Percentiles rank a stretch among this genome's conserved stretches.
phyloP scores from a whole-genome alignment of 2,888 invertebrate genomes.

The Neoaliturus tenellus region DNA sequence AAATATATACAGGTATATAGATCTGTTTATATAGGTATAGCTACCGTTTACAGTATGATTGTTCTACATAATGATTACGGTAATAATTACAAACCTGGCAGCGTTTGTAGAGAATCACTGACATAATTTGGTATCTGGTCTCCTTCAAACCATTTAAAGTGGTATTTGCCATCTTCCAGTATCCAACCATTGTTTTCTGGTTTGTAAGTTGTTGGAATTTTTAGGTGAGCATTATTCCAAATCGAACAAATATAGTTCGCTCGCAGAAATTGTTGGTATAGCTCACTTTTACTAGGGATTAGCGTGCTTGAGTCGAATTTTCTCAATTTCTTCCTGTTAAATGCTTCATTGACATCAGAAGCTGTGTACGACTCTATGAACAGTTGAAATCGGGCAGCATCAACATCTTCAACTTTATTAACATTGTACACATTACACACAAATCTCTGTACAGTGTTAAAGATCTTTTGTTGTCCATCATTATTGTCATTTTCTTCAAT shows the following conservation, averaged over 20 bases:
- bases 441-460: not conserved
- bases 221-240: not conserved
- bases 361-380: not conserved
- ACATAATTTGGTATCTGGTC: not conserved
- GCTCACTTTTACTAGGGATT: not conserved
- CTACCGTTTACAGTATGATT: no score
- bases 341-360: not conserved
- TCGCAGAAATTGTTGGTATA: not conserved
- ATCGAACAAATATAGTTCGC: not conserved
- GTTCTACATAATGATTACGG: no score
- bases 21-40: no score
- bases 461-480: not conserved
- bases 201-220: not conserved
- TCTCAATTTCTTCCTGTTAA: not conserved
- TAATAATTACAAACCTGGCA: no score
- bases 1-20: no score
- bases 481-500: not conserved
- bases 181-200: not conserved
- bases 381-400: not conserved
- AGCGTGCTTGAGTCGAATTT: not conserved
- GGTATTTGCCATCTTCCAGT: not conserved
- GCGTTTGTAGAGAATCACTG: not conserved
- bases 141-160: conserved; percentile 4
- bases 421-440: not conserved
- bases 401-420: not conserved